These are phyloP conservation scores for Heliopora coerulea DNA, from an alignment of 92 coral and sea anemone genomes.

Conservation along the genomic window DNA sequence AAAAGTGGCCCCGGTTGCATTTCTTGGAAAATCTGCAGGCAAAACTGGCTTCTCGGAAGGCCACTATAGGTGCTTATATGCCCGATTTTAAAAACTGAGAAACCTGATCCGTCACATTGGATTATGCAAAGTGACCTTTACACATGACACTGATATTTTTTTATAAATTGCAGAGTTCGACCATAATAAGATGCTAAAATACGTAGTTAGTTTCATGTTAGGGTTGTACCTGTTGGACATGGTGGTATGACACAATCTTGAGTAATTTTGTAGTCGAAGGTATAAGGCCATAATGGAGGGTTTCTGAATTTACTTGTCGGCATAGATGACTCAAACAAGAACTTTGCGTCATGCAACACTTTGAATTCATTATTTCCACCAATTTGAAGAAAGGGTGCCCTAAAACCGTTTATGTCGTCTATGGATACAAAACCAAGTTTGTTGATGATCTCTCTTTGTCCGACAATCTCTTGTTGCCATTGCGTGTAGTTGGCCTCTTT, in stretches of 20 bases:
- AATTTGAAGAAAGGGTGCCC: constrained; percentile 79
- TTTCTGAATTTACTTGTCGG: constrained; percentile 56
- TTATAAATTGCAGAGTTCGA: too few relatives aligned
- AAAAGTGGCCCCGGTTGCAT: too few relatives aligned
- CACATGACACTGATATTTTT: too few relatives aligned
- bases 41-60: too few relatives aligned
- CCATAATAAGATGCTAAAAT: too few relatives aligned
- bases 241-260: constrained; percentile 86
- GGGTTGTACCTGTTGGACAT: constrained; percentile 83
- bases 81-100: too few relatives aligned
- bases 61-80: too few relatives aligned
- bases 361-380: constrained; percentile 87
- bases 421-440: constrained; percentile 70
- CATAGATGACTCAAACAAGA: constrained; percentile 88
- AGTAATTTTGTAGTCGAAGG: constrained; percentile 68
- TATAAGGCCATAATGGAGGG: constrained; percentile 94
- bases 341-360: constrained; percentile 74
- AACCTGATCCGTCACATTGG: too few relatives aligned
- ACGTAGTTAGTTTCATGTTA: too few relatives aligned
- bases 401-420: constrained; percentile 82
- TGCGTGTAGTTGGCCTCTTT: constrained; percentile 67
- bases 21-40: too few relatives aligned
- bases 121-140: too few relatives aligned
- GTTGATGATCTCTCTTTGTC: constrained; percentile 67
- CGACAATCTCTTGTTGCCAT: constrained; percentile 76